Evolutionary conservation across 2,113 vertebrate species (phyloP).

Genomic region (Rhinolophus sinicus): DNA sequence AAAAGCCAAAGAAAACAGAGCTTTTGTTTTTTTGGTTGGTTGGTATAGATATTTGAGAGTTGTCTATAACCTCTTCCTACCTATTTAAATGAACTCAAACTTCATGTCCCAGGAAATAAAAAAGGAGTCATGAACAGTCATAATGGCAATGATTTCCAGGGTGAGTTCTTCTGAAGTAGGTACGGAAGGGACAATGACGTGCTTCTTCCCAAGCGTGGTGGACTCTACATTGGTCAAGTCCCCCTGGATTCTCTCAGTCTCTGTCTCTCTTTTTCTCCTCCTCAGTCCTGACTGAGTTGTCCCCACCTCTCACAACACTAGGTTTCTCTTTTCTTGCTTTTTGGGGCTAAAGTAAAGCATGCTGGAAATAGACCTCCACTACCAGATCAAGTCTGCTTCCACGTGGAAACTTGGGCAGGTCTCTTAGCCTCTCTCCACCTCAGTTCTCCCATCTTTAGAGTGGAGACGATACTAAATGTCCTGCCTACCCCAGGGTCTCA

Average conservation of each 20-base stretch:
- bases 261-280: background rate
- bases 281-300: background rate
- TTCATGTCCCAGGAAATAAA: background rate
- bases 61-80: background rate
- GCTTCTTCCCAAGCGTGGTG: background rate
- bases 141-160: background rate
- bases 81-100: background rate
- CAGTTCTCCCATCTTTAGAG: background rate
- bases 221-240: background rate
- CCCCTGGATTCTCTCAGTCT: background rate
- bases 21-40: background rate
- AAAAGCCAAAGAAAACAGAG: background rate
- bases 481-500: background rate
- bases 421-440: background rate
- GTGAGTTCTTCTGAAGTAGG: background rate
- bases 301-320: background rate
- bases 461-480: background rate
- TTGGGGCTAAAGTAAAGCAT: background rate
- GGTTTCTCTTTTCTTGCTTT: background rate
- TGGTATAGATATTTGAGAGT: no score
- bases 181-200: fast-evolving
- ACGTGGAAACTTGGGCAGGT: background rate
- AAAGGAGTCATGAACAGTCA: background rate
- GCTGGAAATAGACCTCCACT: background rate
- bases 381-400: background rate